Base-by-base conservation (phyloP, 1,140 invertebrate species). In the Diorhabda carinulata region DNA sequence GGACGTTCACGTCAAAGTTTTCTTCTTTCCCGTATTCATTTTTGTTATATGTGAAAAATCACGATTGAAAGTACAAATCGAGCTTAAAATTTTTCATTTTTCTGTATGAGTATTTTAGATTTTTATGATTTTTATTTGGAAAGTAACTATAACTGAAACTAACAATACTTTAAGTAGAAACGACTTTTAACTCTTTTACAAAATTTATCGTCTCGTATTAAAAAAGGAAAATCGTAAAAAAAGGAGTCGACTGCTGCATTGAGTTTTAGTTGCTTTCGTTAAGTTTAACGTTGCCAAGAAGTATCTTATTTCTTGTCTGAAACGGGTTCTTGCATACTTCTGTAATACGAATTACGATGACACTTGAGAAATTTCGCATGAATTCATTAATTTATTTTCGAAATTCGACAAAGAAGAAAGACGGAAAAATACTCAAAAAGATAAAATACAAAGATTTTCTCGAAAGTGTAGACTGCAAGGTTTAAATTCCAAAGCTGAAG, bases 391-490 rank as follows among this genome's bases (percentile, higher is more conserved):
- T 41, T 59, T 59, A 41, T 25, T 41, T 10, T n/a, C 6, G 25
- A 59, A 10, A 59, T 10, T 59, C 25, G 10, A 41, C n/a, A 41
- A 2, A 6, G 10, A 2, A 6, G 10, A 7, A 10, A 6, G 58
- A 59, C 58, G 10, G 25, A 59, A 59, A 59, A n/a, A 59, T 25
- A 59, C 10, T 6, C 58, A 41, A 59, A 59, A 59, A 25, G 40
- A 59, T 59, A 25, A 59, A 25, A 25, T 59, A 59, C 3, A 4
- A 25, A 10, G 25, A 59, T 25, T 59, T n/a, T 52, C 59, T 61
- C 64, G 64, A 65, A 65, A 65, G 64, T 65, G 64, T 57, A 65
- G 64, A 65, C 64, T 57, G 64, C 57, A 10, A 57, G 57, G 64
- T 9, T n/a, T 9, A 62, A 62, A 42, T 62, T n/a, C 61, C 41